Evolutionary conservation across 2,797 vertebrate genomes (phyloP), one percentile per base, ranked within the genome.

Genomic region (Bucorvus abyssinicus): DNA sequence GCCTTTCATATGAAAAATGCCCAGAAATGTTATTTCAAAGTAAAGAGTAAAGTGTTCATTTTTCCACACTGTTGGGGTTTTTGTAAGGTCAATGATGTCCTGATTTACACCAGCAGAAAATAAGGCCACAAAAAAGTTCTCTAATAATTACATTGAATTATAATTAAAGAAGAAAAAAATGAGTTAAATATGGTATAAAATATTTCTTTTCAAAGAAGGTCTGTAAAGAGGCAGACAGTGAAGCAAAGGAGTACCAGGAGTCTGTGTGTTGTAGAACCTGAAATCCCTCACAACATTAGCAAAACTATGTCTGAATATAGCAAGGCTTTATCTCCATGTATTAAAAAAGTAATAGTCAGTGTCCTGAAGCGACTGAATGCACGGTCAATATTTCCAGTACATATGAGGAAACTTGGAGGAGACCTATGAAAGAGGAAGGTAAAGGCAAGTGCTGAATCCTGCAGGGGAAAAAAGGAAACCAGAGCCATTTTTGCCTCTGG

Each of bases 71-170:
- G 38, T 3, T 87, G 30, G 0, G 13, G 6, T 63, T 80, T 94
- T 76, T 3, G 2, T 50, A 17, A 65, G 44, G 55, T 60, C 20
- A 50, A 9, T 69, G 10, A 40, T 2, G 8, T 50, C 64, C 89
- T 69, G 24, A 69, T 85, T 82, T 63, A 53, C 12, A 80, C 5
- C 4, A 45, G 9, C 13, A 86, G 10, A 70, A 14, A 89, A 74
- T 1, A 59, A 3, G 9, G 0, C 2, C 1, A 1, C 15, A 20
- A 47, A 88, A 52, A 8, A 34, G 2, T 36, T 57, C 10, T 34
- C 2, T 64, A 53, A 59, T 14, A 64, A 87, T 45, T 64, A 32
- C 6, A 29, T 26, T 53, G 15, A 81, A 55, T 57, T 69, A n/a
- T 10, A 83, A 52, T 64, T 52, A 49, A 75, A 86, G 14, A 59